Conservation (phyloP, 2,888 invertebrate genomes). For the Tryphoninae sp. region DNA sequence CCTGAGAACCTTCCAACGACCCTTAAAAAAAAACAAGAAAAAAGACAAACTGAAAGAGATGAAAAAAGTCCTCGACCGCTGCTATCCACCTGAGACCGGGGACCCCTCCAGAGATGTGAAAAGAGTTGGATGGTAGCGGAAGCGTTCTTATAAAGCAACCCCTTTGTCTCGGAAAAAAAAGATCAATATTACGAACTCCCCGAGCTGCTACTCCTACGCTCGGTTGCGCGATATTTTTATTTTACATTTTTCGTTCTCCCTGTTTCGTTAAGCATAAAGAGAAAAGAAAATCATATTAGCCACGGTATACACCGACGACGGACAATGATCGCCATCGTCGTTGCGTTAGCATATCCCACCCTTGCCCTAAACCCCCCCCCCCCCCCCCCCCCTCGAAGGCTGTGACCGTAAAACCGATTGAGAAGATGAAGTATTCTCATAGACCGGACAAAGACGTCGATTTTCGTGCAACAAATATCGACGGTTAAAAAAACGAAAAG, state of each 20-base stretch:
- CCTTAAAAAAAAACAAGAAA: slow-evolving; percentile 5
- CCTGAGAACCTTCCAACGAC: slow-evolving; percentile 22
- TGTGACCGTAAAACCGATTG: slow-evolving; percentile 72
- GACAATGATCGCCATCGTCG: slow-evolving; percentile 42
- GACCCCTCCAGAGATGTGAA: slow-evolving; percentile 51
- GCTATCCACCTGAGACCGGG: slow-evolving; percentile 53
- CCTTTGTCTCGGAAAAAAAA: slow-evolving; percentile 56
- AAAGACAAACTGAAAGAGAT: background rate
- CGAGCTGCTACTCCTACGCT: slow-evolving; percentile 49
- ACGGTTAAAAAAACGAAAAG: slow-evolving; percentile 31
- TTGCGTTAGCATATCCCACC: slow-evolving; percentile 43
- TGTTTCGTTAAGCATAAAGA: slow-evolving; percentile 31
- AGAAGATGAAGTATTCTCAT: slow-evolving; percentile 55
- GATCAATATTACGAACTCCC: slow-evolving; percentile 58
- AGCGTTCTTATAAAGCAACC: slow-evolving; percentile 44
- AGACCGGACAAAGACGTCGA: slow-evolving; percentile 54
- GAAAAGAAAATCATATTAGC: slow-evolving; percentile 33
- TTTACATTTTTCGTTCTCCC: slow-evolving; percentile 14
- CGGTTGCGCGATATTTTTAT: slow-evolving; percentile 48
- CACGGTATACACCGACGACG: slow-evolving; percentile 18
- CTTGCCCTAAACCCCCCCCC: slow-evolving; percentile 9
- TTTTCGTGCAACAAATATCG: slow-evolving; percentile 41
- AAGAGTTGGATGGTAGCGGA: slow-evolving; percentile 43
- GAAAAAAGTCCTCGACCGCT: slow-evolving; percentile 34
- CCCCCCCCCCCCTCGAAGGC: slow-evolving; percentile 68